These are phyloP conservation scores for Teleopsis dalmanni DNA, from an alignment of 1,140 invertebrate species.

Conservation along the genomic window DNA sequence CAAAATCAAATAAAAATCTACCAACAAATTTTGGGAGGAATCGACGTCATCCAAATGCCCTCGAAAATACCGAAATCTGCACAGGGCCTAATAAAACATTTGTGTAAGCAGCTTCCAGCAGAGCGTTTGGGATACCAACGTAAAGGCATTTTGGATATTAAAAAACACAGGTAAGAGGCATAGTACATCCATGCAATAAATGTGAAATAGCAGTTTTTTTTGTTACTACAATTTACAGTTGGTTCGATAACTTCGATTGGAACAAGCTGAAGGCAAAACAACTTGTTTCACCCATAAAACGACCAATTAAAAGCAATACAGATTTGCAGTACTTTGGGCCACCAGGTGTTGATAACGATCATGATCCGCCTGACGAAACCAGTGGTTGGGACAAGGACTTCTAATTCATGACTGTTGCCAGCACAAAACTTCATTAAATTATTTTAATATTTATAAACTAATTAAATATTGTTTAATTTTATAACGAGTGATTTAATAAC, in stretches of 20 bases:
- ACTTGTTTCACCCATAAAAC: constrained; percentile 66
- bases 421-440: not conserved
- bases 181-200: constrained; percentile 1
- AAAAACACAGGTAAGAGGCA: constrained; percentile 71
- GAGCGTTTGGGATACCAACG: constrained; percentile 90
- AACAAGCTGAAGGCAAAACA: constrained; percentile 63
- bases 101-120: constrained; percentile 80
- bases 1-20: constrained; percentile 93
- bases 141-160: constrained; percentile 85
- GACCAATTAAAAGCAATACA: constrained; percentile 57
- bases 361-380: constrained; percentile 57
- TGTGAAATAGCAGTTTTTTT: constrained; percentile 23
- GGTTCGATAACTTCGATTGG: constrained; percentile 94
- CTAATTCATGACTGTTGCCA: constrained; percentile 19
- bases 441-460: not conserved
- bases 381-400: constrained; percentile 67
- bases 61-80: constrained; percentile 70
- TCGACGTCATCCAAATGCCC: constrained; percentile 83
- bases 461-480: too few species aligned
- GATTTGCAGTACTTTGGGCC: constrained; percentile 64
- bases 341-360: constrained; percentile 48
- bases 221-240: constrained; percentile 48
- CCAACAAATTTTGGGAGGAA: constrained; percentile 81
- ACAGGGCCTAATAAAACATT: constrained; percentile 74
- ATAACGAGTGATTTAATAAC: too few species aligned